Evolutionary conservation across 2,888 invertebrate genomes (phyloP), one percentile per base, ranked within the genome.

Genomic region (Strigamia transsilvanica): DNA sequence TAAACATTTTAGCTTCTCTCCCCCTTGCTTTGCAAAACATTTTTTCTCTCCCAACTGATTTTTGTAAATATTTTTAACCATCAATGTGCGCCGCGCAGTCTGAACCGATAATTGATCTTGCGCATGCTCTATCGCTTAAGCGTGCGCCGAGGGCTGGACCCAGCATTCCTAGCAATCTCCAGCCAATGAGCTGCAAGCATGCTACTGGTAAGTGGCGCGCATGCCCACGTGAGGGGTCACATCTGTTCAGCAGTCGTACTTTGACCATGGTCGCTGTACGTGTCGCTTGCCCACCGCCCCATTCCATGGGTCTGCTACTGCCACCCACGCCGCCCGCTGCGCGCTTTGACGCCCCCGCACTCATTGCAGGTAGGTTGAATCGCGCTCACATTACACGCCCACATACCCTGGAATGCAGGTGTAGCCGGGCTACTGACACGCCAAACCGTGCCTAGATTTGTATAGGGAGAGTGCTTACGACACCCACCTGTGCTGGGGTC

Each of bases 191-290:
- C 18, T 10, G 12, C 61, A 12, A 61, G 21, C 23, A 18, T n/a
- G 61, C 61, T 61, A 61, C 61, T 23, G 61, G 23, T 12, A 23
- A 61, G 61, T 61, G 18, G 61, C 61, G 61, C 61, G 61, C 61
- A 61, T 61, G 61, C 61, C 23, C 61, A 61, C 61, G 21, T 61
- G 61, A 61, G 18, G 46, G 23, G 61, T 61, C 61, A 61, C 61
- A 61, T 61, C 61, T 61, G 21, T 18, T n/a, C n/a, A 10, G 13
- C 23, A 23, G 21, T 23, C 23, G 6, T 21, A 18, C 18, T 61
- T 61, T 61, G 21, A 18, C 21, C 61, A 61, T 61, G 61, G 61
- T 61, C 61, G 61, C 23, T 2, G 61, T 61, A 18, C 61, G 23
- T 61, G 61, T 23, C 23, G 21, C 61, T 61, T 61, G 61, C 23